Evolutionary conservation across 2,888 invertebrate species (phyloP).

Genomic region (Callimorpha dominula): DNA sequence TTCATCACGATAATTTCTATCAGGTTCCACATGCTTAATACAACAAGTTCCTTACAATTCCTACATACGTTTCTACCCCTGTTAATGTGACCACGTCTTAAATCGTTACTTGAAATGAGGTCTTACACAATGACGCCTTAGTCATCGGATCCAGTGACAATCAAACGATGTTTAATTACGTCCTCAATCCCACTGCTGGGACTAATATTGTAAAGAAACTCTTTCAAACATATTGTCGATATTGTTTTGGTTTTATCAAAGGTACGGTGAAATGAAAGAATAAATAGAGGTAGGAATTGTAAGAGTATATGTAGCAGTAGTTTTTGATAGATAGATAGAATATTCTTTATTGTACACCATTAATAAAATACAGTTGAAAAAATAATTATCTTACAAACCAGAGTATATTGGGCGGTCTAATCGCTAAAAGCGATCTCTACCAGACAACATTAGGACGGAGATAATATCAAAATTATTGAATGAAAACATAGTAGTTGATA

Average conservation of each 20-base stretch:
- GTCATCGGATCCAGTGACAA: slow-evolving; percentile 38
- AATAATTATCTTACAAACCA: too few relatives aligned
- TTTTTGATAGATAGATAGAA: too few relatives aligned
- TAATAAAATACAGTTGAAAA: too few relatives aligned
- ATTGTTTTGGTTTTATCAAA: neutral
- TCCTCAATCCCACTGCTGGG: slow-evolving; percentile 20
- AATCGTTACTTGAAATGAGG: slow-evolving; percentile 46
- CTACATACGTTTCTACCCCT: neutral
- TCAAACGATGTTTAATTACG: slow-evolving; percentile 48
- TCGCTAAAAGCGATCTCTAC: too few relatives aligned
- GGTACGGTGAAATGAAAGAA: neutral
- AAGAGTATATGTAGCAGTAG: too few relatives aligned
- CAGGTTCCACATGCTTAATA: neutral
- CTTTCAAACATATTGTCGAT: slow-evolving; percentile 5
- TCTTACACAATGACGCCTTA: slow-evolving; percentile 45
- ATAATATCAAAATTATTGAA: too few relatives aligned
- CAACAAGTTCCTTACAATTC: neutral
- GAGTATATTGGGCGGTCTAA: too few relatives aligned
- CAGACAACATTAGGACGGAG: too few relatives aligned
- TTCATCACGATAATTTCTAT: neutral
- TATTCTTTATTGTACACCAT: too few relatives aligned
- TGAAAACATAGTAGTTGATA: too few relatives aligned
- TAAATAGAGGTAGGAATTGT: neutral
- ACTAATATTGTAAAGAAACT: slow-evolving; percentile 24
- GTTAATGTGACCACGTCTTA: slow-evolving; percentile 21